Percentiles rank a stretch among this genome's conserved stretches.
Evolutionary conservation across 2,888 invertebrate genomes (phyloP).

Genomic region (Nemapogon koenigi): DNA sequence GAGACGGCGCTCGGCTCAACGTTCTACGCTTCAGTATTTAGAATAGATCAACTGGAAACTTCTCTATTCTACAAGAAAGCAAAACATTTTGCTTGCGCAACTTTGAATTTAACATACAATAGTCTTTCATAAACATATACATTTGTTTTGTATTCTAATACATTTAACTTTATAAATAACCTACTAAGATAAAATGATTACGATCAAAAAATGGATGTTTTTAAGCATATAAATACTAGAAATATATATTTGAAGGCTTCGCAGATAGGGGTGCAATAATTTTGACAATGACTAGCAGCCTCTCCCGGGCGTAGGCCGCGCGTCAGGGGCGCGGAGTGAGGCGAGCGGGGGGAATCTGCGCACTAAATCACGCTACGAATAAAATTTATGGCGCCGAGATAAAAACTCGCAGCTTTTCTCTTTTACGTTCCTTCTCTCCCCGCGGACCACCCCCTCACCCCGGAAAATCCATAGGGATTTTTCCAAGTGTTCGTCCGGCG

Average conservation of each 20-base stretch:
- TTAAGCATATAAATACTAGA: conserved; percentile 19
- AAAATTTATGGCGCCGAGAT: conserved; percentile 68
- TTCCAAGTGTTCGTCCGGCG: conserved; percentile 62
- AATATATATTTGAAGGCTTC: conserved; percentile 64
- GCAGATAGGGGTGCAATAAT: conserved; percentile 67
- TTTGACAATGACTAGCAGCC: conserved; percentile 66
- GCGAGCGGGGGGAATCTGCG: conserved; percentile 66
- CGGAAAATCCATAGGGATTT: conserved; percentile 65
- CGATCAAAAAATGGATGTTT: too few relatives aligned
- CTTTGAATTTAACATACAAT: too few relatives aligned
- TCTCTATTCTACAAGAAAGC: conserved; percentile 28
- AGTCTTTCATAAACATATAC: too few relatives aligned
- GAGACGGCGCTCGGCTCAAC: conserved; percentile 25
- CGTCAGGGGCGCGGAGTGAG: conserved; percentile 28
- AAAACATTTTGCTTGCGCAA: conserved; percentile 43
- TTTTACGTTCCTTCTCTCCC: conserved; percentile 60
- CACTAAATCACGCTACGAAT: conserved; percentile 68
- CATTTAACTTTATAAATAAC: too few relatives aligned
- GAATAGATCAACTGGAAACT: conserved; percentile 52
- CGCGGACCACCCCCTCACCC: conserved; percentile 28
- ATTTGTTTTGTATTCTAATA: too few relatives aligned
- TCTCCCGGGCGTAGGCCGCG: conserved; percentile 33
- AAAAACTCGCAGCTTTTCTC: conserved; percentile 69
- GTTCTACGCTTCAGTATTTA: conserved; percentile 28
- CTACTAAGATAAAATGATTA: too few relatives aligned